Evolutionary conservation across 2,888 invertebrate genomes (phyloP).

Genomic region (Carpatolechia fugitivella): DNA sequence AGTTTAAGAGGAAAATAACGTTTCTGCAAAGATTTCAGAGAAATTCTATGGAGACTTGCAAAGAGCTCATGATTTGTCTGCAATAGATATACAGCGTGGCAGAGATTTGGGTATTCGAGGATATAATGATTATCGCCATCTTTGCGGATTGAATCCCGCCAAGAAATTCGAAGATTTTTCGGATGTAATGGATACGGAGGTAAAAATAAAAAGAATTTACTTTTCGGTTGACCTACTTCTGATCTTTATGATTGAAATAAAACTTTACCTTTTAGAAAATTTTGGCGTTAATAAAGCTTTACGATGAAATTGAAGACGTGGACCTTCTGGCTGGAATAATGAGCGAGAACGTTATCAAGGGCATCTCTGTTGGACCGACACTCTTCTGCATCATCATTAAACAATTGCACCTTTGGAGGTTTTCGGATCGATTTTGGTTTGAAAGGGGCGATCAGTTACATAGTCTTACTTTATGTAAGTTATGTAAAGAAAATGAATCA

Average conservation of each 20-base stretch:
- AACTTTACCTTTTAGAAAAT: slow-evolving; percentile 48
- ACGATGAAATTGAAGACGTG: slow-evolving; percentile 51
- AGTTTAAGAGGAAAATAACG: slow-evolving; percentile 13
- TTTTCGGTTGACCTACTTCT: background rate
- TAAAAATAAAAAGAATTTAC: slow-evolving; percentile 24
- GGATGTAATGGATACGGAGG: slow-evolving; percentile 58
- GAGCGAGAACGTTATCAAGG: slow-evolving; percentile 48
- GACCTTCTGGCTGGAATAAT: slow-evolving; percentile 57
- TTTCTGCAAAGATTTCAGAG: slow-evolving; percentile 47
- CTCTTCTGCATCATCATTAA: slow-evolving; percentile 58
- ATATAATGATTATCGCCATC: slow-evolving; percentile 55
- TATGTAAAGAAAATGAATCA: background rate
- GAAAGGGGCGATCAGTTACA: slow-evolving; percentile 61
- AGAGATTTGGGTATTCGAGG: slow-evolving; percentile 56
- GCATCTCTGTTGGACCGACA: slow-evolving; percentile 49
- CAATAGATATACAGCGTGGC: slow-evolving; percentile 57
- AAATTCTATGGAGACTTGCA: slow-evolving; percentile 49
- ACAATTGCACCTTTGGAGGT: slow-evolving; percentile 49
- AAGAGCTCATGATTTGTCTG: slow-evolving; percentile 45
- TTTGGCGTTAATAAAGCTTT: slow-evolving; percentile 45
- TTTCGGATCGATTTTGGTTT: slow-evolving; percentile 59
- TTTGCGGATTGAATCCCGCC: slow-evolving; percentile 50
- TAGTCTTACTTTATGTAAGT: slow-evolving; percentile 52
- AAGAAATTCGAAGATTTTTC: slow-evolving; percentile 51
- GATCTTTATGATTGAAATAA: background rate